Evolutionary conservation across 2,113 vertebrate genomes (phyloP), one percentile per base, ranked within the genome.

Genomic region (Cariama cristata): DNA sequence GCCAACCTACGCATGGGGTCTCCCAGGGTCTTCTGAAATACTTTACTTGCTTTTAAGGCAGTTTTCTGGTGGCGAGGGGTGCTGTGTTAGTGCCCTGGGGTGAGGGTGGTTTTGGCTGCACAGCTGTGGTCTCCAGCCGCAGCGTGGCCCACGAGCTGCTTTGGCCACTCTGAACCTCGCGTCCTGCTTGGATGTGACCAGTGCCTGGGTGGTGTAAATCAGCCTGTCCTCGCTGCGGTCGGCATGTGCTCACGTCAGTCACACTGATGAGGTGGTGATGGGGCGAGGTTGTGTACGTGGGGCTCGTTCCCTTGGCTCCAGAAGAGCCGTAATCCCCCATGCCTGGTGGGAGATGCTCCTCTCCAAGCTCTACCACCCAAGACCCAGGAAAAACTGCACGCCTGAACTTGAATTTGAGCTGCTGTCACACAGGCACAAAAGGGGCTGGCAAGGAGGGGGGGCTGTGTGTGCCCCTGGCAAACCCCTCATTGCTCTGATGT

Each of bases 401-500:
- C 55, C 44, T 53, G 32, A 50, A 9, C 50, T 45, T 33, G 23
- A 18, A 4, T 2, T n/a, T 28, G 47, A 80, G 83, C 77, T n/a
- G 17, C 42, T 85, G 58, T 28, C 75, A 40, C 6, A 1, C 24
- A 32, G 32, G 35, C 49, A 40, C 45, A 55, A 52, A 56, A 58
- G 42, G 68, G n/a, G 53, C 22, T 67, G 35, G 44, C 19, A 32
- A 40, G n/a, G 50, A 84, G 20, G 6, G 22, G 19, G 1, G 10
- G 8, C 24, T 27, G 2, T 2, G 24, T 8, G 42, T 62, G 6
- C 33, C 20, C 6, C n/a, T 58, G 50, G 58, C 62, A 44, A 38
- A 1, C 17, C 49, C 30, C 18, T 14, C 0, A 0, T 4, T 20
- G 11, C 26, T 47, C 26, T 18, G 45, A 47, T 44, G 44, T 44